phyloP scores from a whole-genome alignment of 1,140 invertebrate genomes.

The Eciton burchellii region DNA sequence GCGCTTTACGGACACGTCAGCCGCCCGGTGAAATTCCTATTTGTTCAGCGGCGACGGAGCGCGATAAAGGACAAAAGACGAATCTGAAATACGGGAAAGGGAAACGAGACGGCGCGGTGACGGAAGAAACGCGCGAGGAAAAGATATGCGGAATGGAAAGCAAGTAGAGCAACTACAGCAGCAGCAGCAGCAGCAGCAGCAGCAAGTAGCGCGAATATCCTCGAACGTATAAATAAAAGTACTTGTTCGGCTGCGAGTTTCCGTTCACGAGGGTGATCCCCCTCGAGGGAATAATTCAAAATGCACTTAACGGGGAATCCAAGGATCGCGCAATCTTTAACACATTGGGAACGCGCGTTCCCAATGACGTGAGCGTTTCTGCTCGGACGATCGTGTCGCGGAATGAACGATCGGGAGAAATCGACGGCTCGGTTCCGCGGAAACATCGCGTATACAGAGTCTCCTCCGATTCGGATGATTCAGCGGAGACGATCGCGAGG shows the following conservation, averaged over 20 bases:
- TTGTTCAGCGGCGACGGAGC: conserved; percentile 63
- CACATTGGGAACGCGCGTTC: not conserved
- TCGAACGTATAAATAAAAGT: conserved; percentile 73
- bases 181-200: too few relatives aligned
- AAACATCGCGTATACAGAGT: not conserved
- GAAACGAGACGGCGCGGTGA: not conserved
- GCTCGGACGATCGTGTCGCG: not conserved
- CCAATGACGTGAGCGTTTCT: not conserved
- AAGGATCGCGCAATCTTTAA: not conserved
- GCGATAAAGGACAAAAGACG: conserved; percentile 49
- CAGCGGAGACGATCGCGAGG: not conserved
- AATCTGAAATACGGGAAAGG: conserved; percentile 35
- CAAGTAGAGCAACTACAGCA: not conserved
- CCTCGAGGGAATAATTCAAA: not conserved
- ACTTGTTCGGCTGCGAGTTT: conserved; percentile 71
- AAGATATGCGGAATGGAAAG: conserved; percentile 64
- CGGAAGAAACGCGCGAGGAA: not conserved
- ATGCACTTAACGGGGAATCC: not conserved
- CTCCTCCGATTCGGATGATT: conserved; percentile 15
- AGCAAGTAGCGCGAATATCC: conserved; percentile 68
- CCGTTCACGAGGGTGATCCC: not conserved
- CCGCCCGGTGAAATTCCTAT: conserved; percentile 74
- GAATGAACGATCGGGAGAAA: not conserved
- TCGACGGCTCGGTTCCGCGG: not conserved
- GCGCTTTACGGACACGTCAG: conserved; percentile 73